Evolutionary conservation across 2,888 invertebrate genomes (phyloP).

Genomic region (Pseudococcus longispinus): DNA sequence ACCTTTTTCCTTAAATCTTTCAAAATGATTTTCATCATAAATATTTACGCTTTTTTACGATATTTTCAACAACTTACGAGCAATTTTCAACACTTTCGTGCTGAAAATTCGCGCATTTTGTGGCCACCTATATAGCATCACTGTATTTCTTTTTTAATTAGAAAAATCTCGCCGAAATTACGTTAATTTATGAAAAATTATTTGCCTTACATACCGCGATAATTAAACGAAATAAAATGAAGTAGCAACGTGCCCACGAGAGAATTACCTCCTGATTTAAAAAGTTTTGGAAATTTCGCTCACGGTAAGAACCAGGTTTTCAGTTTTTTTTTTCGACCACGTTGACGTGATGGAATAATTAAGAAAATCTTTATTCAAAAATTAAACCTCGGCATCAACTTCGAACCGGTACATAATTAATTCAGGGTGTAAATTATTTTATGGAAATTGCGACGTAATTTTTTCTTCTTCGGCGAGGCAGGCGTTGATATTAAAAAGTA

Average conservation of each 20-base stretch:
- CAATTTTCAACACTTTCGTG: no score
- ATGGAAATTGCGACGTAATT: neutral
- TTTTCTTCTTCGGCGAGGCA: neutral
- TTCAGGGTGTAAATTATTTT: neutral
- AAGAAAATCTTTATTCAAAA: slow-evolving; percentile 11
- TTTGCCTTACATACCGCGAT: neutral
- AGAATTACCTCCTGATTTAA: neutral
- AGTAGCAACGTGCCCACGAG: neutral
- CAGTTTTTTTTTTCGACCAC: neutral
- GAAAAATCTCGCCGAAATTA: neutral
- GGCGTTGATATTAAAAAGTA: neutral
- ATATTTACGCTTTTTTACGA: no score
- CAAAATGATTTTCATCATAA: no score
- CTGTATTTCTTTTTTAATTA: no score
- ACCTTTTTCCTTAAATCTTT: no score
- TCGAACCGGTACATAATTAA: neutral
- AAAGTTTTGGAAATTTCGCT: neutral
- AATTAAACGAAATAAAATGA: neutral
- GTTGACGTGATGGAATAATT: neutral
- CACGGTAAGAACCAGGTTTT: neutral
- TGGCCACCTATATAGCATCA: no score
- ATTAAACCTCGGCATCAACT: neutral
- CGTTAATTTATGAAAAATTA: neutral
- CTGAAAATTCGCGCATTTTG: no score
- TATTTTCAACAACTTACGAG: no score